These are phyloP conservation scores for Leucoptera coffeella DNA, from an alignment of 2,888 invertebrate species.

Conservation along the genomic window DNA sequence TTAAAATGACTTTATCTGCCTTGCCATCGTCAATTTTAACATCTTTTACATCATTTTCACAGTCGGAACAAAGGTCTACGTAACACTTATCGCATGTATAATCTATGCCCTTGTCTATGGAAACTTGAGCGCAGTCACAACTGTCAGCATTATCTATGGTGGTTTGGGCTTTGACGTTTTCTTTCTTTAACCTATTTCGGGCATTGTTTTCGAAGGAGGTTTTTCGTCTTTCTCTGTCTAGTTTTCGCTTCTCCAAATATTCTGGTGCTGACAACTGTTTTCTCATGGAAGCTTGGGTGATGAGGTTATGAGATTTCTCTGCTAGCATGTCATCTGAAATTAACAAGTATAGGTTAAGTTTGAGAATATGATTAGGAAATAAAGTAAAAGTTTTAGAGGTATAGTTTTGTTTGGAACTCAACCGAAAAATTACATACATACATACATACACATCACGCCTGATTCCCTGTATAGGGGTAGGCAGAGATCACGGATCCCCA, in stretches of 20 bases:
- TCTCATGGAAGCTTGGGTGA: conserved; percentile 56
- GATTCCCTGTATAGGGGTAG: too few relatives aligned
- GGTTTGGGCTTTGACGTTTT: conserved; percentile 31
- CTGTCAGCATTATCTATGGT: conserved; percentile 21
- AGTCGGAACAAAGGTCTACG: conserved; percentile 36
- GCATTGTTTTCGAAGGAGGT: conserved; percentile 57
- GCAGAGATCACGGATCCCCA: too few relatives aligned
- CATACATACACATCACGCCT: too few relatives aligned
- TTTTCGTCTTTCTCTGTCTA: conserved; percentile 62
- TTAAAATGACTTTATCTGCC: conserved; percentile 19
- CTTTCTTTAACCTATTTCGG: conserved; percentile 54
- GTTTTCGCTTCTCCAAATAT: conserved; percentile 80
- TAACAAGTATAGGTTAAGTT: too few relatives aligned
- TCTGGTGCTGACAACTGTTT: conserved; percentile 82
- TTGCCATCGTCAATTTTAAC: conserved; percentile 18
- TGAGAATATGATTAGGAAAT: too few relatives aligned
- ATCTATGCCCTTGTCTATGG: conserved; percentile 33
- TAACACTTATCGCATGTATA: conserved; percentile 41
- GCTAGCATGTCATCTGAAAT: conserved; percentile 57
- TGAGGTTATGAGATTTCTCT: conserved; percentile 51
- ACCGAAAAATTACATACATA: too few relatives aligned
- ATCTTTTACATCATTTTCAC: conserved; percentile 21
- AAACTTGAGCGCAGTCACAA: conserved; percentile 31
- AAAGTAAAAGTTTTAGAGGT: too few relatives aligned
- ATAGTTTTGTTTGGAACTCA: too few relatives aligned